These are phyloP conservation scores for Plutomurus gul DNA, from an alignment of 1,140 invertebrate species.

Conservation along the genomic window DNA sequence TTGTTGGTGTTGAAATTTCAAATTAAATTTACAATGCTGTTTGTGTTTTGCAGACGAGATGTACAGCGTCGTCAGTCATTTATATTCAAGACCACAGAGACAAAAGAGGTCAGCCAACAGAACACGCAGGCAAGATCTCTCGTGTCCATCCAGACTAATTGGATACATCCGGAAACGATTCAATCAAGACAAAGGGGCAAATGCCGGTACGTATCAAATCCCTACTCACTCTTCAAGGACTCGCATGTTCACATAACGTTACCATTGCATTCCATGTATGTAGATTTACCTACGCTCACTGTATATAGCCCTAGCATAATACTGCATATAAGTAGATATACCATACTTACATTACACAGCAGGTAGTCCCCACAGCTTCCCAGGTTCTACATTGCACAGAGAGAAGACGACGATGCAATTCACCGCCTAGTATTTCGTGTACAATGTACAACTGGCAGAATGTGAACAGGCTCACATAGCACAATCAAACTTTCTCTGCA, in stretches of 20 bases:
- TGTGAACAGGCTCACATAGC: too few species aligned
- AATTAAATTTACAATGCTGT: not conserved
- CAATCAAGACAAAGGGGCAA: constrained; percentile 50
- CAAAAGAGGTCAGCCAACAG: constrained; percentile 48
- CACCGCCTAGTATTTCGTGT: too few species aligned
- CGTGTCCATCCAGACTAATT: constrained; percentile 51
- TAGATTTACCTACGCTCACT: too few species aligned
- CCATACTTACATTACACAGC: too few species aligned
- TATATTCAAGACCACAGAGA: constrained; percentile 51
- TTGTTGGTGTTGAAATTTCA: not conserved
- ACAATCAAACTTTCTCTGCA: too few species aligned
- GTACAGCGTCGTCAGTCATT: constrained; percentile 54
- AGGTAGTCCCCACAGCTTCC: too few species aligned
- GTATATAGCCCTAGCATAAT: not conserved
- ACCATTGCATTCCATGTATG: too few species aligned
- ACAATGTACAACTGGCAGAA: too few species aligned
- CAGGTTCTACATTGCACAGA: too few species aligned
- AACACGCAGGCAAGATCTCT: constrained; percentile 47
- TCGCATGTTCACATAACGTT: not conserved
- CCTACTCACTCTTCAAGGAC: not conserved
- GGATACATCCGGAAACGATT: constrained; percentile 52
- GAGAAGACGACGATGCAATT: too few species aligned
- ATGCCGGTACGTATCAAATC: constrained; percentile 37
- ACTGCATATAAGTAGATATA: too few species aligned
- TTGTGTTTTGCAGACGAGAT: constrained; percentile 36